Conservation (phyloP, 2,113 vertebrate genomes). For the Pollachius pollachius region DNA sequence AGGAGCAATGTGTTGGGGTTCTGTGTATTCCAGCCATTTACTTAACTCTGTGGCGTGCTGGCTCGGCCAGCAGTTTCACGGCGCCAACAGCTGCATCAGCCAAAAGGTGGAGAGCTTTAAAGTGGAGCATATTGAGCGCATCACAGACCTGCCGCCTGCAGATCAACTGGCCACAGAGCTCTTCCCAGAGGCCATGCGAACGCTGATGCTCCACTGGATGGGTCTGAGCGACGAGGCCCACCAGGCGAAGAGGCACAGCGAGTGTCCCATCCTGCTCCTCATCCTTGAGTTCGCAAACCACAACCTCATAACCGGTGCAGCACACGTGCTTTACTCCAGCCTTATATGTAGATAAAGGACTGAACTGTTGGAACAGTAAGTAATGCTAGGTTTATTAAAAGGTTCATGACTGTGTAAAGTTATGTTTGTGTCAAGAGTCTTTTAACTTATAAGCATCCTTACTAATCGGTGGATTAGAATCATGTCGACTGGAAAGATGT, state of each 20-base stretch:
- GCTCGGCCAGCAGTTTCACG: constrained; percentile 76
- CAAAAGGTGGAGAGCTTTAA: constrained; percentile 78
- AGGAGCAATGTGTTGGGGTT: constrained; percentile 43
- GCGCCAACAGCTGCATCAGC: constrained; percentile 74
- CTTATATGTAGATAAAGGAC: constrained; percentile 72
- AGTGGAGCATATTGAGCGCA: constrained; percentile 76
- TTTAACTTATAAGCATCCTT: no score
- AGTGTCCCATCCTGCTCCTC: constrained; percentile 80
- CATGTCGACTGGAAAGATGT: no score
- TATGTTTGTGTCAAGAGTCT: no score
- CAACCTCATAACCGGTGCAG: constrained; percentile 82
- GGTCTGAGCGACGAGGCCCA: constrained; percentile 72
- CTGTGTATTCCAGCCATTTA: constrained; percentile 69
- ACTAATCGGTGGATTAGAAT: no score
- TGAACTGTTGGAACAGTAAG: background rate
- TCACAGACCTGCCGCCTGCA: constrained; percentile 77
- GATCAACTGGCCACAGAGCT: constrained; percentile 74
- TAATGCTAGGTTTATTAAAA: background rate
- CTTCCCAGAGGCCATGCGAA: constrained; percentile 78
- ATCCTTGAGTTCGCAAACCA: constrained; percentile 83
- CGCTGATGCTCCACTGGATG: constrained; percentile 80
- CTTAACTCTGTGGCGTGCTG: constrained; percentile 66
- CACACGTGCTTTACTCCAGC: constrained; percentile 81
- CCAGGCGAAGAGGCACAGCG: constrained; percentile 72
- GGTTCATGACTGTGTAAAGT: no score